Evolutionary conservation across 2,888 invertebrate species (phyloP).

Genomic region (Arenicola marina): DNA sequence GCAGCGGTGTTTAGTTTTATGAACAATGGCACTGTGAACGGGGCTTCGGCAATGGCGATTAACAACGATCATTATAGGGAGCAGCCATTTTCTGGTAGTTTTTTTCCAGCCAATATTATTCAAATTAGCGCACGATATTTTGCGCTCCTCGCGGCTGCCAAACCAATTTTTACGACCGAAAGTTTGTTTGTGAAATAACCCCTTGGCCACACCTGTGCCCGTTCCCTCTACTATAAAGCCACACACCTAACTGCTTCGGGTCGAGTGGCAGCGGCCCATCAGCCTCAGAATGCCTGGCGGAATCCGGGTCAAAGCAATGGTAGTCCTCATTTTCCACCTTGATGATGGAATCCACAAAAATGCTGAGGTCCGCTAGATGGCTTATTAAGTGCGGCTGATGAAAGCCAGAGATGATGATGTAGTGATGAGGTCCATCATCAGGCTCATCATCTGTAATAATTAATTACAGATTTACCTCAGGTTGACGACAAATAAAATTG

Average conservation of each 20-base stretch:
- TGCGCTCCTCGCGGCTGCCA: too few relatives aligned
- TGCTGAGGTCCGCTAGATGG: constrained; percentile 49
- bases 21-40: too few relatives aligned
- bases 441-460: constrained; percentile 59
- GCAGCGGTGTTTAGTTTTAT: too few relatives aligned
- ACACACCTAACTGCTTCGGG: constrained; percentile 46
- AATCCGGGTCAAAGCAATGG: constrained; percentile 25
- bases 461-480: not conserved
- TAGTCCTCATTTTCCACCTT: constrained; percentile 45
- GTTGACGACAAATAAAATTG: not conserved
- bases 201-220: too few relatives aligned
- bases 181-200: too few relatives aligned
- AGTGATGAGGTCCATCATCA: constrained; percentile 59
- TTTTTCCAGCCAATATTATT: too few relatives aligned
- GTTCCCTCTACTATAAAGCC: too few relatives aligned
- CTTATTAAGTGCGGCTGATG: constrained; percentile 48
- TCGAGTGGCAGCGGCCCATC: constrained; percentile 40
- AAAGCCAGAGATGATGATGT: constrained; percentile 56
- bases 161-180: too few relatives aligned
- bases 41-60: too few relatives aligned
- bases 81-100: too few relatives aligned
- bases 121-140: too few relatives aligned
- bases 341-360: constrained; percentile 48
- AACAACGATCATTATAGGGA: too few relatives aligned
- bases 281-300: constrained; percentile 1